Conservation (phyloP, 1,140 invertebrate species). For the Monomorium pharaonis region DNA sequence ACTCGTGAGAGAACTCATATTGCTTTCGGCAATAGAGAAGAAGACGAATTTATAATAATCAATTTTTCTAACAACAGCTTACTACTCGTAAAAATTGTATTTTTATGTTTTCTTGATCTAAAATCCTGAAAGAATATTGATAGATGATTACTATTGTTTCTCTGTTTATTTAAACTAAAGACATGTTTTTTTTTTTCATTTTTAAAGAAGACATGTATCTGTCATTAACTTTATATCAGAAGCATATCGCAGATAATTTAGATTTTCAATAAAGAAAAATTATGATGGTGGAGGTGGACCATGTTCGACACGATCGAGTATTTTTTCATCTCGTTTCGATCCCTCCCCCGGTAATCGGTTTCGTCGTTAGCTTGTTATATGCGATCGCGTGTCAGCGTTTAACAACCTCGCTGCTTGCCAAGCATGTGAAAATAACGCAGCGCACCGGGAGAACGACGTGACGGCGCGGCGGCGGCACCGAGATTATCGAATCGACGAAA, state of each 20-base stretch:
- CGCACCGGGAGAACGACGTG: background rate
- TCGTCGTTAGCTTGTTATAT: conserved; percentile 35
- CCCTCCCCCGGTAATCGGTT: background rate
- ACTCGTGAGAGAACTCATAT: background rate
- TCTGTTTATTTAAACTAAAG: background rate
- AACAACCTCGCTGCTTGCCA: conserved; percentile 5
- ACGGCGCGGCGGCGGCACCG: background rate
- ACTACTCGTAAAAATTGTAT: background rate
- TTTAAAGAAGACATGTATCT: background rate
- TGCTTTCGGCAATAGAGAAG: background rate
- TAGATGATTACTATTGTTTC: background rate
- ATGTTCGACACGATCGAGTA: background rate
- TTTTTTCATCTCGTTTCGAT: conserved; percentile 29
- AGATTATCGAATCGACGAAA: conserved; percentile 51
- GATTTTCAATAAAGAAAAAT: background rate
- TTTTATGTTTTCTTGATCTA: background rate
- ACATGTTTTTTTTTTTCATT: too few relatives aligned
- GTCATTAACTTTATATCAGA: background rate
- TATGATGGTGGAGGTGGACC: background rate
- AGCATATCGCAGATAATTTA: background rate
- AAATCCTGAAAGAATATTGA: background rate
- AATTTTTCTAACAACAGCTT: background rate
- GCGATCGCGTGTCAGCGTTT: conserved; percentile 39
- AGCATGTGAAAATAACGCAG: conserved; percentile 28
- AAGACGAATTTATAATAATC: background rate